These are phyloP conservation scores for Oncorhynchus nerka DNA, from an alignment of 2,113 vertebrate species.

Conservation along the genomic window DNA sequence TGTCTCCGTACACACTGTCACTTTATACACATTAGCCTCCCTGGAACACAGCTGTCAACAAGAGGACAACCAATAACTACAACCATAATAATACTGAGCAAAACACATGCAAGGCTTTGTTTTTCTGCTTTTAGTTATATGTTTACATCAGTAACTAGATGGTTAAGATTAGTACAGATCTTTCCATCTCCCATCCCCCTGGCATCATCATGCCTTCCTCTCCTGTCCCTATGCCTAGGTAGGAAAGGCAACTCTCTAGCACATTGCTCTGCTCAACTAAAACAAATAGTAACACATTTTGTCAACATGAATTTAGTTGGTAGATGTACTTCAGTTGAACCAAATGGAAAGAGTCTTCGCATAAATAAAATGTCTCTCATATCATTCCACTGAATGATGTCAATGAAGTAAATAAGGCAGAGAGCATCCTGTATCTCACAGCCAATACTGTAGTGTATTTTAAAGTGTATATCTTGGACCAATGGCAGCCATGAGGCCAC, in stretches of 20 bases:
- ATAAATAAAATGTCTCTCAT: too few species aligned
- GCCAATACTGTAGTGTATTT: background rate
- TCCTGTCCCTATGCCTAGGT: too few species aligned
- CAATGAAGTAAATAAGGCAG: too few species aligned
- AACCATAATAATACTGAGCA: background rate
- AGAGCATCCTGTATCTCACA: background rate
- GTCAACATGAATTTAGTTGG: too few species aligned
- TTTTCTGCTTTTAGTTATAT: conserved; percentile 5
- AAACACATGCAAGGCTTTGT: background rate
- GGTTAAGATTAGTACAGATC: conserved; percentile 21
- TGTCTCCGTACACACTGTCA: conserved; percentile 38
- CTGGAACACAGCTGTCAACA: conserved; percentile 5
- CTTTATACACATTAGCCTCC: conserved; percentile 37
- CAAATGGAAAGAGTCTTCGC: too few species aligned
- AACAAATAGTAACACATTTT: too few species aligned
- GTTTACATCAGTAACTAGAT: conserved; percentile 4
- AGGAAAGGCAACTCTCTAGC: too few species aligned
- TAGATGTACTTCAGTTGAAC: too few species aligned
- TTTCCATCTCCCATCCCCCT: background rate
- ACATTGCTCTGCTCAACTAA: too few species aligned
- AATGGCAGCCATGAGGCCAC: background rate
- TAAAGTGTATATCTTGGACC: background rate
- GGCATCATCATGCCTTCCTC: too few species aligned
- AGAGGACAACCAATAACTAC: conserved; percentile 20
- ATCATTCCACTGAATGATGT: too few species aligned